Base-by-base conservation (phyloP, 2,888 invertebrate species). In the Zele albiditarsus region DNA sequence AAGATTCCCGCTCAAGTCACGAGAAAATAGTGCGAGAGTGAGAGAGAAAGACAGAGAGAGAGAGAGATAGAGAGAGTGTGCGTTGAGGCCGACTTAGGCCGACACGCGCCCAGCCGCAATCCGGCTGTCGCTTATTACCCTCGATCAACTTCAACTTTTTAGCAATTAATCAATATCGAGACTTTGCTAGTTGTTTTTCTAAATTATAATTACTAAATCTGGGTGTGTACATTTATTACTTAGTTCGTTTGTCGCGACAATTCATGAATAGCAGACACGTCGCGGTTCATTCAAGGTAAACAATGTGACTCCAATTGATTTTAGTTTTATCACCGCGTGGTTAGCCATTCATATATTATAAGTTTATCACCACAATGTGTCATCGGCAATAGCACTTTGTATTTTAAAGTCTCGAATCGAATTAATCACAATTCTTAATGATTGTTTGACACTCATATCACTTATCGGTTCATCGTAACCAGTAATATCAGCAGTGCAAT, bases 51-150 rank as follows among this genome's bases (percentile, higher is more conserved):
- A 12, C 12, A 38, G 3, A 12, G 38, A 38, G 8, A 31, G 2
- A 31, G 3, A 12, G 38, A 38, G 8, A 31, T 0, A 31, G 62
- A 38, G 65, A 31, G 66, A 58, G 49, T 38, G 53, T 63, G 28
- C 63, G 33, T 20, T 28, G 60, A 62, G 60, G 46, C 67, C 76
- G 46, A 42, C 58, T 38, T 27, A 42, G 58, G 31, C 57, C 38
- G 75, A 77, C 77, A 78, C 77, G 78, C 78, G 78, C 76, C 76
- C 77, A 76, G 68, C 69, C 53, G 49, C 73, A 57, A 69, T 76
- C 76, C 70, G 69, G 71, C 69, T 68, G 38, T 73, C 74, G 69
- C 63, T 65, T 70, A 63, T 62, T 62, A 28, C 60, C 42, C 25
- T 67, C 42, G 58, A 28, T 71, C 27, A 58, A 63, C 63, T 63